These are phyloP conservation scores for Sinelater perroti DNA, from an alignment of 2,888 invertebrate species.

Conservation along the genomic window DNA sequence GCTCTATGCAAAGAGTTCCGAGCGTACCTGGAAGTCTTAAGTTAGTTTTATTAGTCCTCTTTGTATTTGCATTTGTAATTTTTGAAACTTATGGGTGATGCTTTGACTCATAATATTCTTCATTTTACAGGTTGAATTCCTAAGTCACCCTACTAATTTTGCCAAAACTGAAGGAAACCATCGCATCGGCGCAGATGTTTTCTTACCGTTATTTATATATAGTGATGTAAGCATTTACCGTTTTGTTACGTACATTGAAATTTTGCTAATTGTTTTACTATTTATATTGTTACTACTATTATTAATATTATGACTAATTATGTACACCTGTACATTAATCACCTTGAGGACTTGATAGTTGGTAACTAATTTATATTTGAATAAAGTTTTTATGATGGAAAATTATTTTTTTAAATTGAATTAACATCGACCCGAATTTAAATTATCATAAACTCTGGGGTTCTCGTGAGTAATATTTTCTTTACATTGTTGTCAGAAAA, in stretches of 20 bases:
- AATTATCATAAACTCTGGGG: no score
- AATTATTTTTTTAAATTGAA: background rate
- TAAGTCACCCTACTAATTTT: constrained; percentile 19
- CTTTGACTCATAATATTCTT: constrained; percentile 7
- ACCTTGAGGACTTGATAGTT: constrained; percentile 17
- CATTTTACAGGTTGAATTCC: constrained; percentile 33
- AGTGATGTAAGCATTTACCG: constrained; percentile 23
- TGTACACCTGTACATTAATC: constrained; percentile 43
- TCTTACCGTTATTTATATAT: constrained; percentile 19
- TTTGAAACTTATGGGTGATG: background rate
- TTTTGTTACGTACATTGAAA: constrained; percentile 47
- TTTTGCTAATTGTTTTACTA: constrained; percentile 52
- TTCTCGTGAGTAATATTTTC: no score
- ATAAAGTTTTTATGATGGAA: constrained; percentile 12
- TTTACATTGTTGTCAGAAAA: no score
- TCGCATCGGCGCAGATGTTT: constrained; percentile 19
- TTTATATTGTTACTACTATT: constrained; percentile 53
- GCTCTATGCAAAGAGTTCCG: constrained; percentile 70
- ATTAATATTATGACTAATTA: constrained; percentile 51
- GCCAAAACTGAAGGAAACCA: constrained; percentile 10
- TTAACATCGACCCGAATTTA: no score
- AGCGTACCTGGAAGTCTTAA: constrained; percentile 81
- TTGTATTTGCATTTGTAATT: background rate
- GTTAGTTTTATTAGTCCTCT: constrained; percentile 62
- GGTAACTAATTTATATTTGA: constrained; percentile 5